phyloP scores from a whole-genome alignment of 2,797 vertebrate genomes.

The Pipistrellus nathusii region DNA sequence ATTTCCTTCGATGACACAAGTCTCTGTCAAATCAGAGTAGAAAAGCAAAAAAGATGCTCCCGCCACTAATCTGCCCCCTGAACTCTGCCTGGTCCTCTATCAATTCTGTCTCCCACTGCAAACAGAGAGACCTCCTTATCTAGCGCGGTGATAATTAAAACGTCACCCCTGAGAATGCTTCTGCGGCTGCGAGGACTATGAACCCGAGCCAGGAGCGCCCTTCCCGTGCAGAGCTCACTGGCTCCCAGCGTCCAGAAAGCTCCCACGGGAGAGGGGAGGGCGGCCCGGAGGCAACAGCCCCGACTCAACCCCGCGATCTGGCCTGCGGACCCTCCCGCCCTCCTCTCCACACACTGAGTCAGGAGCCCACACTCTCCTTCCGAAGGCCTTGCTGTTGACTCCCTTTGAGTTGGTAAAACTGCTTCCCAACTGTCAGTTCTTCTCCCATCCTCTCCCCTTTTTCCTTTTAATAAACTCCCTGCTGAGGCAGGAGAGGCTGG shows the following conservation, averaged over 20 bases:
- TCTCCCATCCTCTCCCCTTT: slow-evolving; percentile 4
- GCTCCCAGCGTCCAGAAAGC: background rate
- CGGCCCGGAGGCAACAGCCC: background rate
- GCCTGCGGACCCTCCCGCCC: background rate
- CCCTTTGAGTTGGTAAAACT: slow-evolving; percentile 17
- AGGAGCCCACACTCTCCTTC: background rate
- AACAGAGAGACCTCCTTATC: slow-evolving; percentile 42
- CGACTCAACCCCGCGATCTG: background rate
- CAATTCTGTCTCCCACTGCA: slow-evolving; percentile 7
- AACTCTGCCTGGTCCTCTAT: background rate
- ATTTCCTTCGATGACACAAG: background rate
- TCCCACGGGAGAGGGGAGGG: background rate
- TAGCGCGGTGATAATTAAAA: slow-evolving; percentile 61
- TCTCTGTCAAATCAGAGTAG: background rate
- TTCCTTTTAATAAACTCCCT: slow-evolving; percentile 65
- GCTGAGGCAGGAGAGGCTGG: background rate
- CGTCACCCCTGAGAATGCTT: slow-evolving; percentile 34
- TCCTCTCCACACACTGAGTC: background rate
- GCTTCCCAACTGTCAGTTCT: slow-evolving; percentile 3
- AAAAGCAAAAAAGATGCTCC: background rate
- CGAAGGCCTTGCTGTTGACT: background rate
- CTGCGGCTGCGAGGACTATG: background rate
- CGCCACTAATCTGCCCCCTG: background rate
- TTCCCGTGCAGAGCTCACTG: background rate
- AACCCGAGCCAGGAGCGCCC: slow-evolving; percentile 8